These are phyloP conservation scores for Epizoanthus scotinus DNA, from an alignment of 92 coral and sea anemone species.

Conservation along the genomic window DNA sequence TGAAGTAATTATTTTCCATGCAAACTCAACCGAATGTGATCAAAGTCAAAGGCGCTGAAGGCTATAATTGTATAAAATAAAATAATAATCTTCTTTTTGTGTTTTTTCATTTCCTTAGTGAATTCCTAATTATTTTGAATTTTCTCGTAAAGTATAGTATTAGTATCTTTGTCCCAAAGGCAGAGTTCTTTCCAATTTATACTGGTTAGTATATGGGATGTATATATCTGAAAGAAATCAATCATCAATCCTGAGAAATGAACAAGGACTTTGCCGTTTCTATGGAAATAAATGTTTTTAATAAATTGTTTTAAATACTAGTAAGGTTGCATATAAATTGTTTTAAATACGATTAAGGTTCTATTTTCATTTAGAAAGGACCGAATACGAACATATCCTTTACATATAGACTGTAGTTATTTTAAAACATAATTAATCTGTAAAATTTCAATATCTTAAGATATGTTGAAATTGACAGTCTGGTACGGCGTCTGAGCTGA, in stretches of 20 bases:
- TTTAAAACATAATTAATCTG: too few species aligned
- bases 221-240: not conserved
- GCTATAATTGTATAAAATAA: too few species aligned
- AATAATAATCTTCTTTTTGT: too few species aligned
- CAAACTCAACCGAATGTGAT: not conserved
- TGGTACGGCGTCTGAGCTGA: slow-evolving; percentile 7
- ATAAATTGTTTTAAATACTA: not conserved
- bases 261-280: slow-evolving; percentile 3
- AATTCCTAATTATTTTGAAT: too few species aligned
- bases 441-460: not conserved
- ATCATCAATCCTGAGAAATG: not conserved
- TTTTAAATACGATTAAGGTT: not conserved
- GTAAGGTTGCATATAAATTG: not conserved
- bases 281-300: not conserved
- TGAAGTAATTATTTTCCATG: not conserved
- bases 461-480: not conserved
- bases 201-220: not conserved
- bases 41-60: not conserved
- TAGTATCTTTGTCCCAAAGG: too few species aligned
- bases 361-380: not conserved
- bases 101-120: too few species aligned
- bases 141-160: too few species aligned
- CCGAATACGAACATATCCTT: not conserved
- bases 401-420: too few species aligned
- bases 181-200: not conserved